phyloP scores from a whole-genome alignment of 2,113 vertebrate genomes.

The Serinus canaria region DNA sequence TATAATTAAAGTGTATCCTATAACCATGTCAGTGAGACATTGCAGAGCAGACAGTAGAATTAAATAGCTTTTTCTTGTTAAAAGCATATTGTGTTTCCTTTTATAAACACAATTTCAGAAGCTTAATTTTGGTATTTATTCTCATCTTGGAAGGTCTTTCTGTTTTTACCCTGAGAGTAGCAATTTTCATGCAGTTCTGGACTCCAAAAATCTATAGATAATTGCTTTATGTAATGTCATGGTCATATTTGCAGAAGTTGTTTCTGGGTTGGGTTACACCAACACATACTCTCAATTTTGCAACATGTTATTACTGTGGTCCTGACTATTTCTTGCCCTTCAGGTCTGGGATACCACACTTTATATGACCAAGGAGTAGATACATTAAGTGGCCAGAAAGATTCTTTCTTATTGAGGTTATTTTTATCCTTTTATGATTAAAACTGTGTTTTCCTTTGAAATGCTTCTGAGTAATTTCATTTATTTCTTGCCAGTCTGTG shows the following conservation, averaged over 20 bases:
- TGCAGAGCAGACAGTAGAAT: neutral
- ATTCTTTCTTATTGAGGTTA: neutral
- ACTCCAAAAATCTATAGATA: neutral
- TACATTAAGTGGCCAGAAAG: neutral
- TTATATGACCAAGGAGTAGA: neutral
- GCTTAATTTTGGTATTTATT: neutral
- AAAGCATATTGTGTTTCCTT: neutral
- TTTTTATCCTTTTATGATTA: neutral
- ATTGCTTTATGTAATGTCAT: neutral
- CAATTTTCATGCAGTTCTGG: neutral
- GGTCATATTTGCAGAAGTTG: neutral
- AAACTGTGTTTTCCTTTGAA: neutral
- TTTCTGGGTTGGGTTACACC: neutral
- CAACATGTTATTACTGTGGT: neutral
- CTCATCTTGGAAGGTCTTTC: neutral
- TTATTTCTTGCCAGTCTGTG: neutral
- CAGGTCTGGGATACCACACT: neutral
- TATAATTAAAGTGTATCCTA: neutral
- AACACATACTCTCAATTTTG: neutral
- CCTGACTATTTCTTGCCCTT: neutral
- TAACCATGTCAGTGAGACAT: neutral
- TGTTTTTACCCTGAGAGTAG: neutral
- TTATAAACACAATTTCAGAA: neutral
- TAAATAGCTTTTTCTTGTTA: neutral
- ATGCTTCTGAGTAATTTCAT: neutral